Percentiles rank a stretch among this genome's conserved stretches.
These are phyloP conservation scores for Pheucticus melanocephalus DNA, from an alignment of 2,113 vertebrate species.

Conservation along the genomic window DNA sequence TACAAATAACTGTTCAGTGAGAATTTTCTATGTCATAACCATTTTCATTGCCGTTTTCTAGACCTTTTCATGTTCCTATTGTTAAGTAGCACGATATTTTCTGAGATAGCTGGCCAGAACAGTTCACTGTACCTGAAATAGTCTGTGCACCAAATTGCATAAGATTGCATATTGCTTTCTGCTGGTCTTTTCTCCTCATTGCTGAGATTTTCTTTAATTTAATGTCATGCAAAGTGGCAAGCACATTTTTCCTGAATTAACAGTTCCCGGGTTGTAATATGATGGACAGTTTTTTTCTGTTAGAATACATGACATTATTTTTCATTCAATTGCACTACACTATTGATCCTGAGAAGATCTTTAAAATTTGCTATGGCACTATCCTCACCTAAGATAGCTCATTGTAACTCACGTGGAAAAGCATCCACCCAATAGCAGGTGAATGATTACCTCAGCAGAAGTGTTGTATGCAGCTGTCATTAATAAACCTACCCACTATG, in stretches of 20 bases:
- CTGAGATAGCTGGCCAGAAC: not conserved
- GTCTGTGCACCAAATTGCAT: not conserved
- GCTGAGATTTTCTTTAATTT: not conserved
- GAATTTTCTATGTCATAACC: not conserved
- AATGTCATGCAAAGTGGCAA: not conserved
- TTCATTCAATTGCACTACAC: not conserved
- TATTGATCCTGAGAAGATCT: not conserved
- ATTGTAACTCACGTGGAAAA: not conserved
- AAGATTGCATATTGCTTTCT: not conserved
- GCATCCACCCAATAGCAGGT: not conserved
- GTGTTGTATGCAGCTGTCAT: not conserved
- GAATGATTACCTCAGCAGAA: not conserved
- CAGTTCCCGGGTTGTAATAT: not conserved
- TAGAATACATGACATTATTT: not conserved
- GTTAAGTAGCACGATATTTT: not conserved
- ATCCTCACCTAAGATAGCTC: not conserved
- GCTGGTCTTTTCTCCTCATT: not conserved
- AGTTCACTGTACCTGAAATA: not conserved
- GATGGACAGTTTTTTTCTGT: not conserved
- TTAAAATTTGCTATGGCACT: not conserved
- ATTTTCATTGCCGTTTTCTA: not conserved
- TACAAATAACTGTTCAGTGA: not conserved
- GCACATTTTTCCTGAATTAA: not conserved
- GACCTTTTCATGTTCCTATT: not conserved
- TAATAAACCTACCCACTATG: not conserved